Evolutionary conservation across 2,888 invertebrate genomes (phyloP).

Genomic region (Drosophila differens): DNA sequence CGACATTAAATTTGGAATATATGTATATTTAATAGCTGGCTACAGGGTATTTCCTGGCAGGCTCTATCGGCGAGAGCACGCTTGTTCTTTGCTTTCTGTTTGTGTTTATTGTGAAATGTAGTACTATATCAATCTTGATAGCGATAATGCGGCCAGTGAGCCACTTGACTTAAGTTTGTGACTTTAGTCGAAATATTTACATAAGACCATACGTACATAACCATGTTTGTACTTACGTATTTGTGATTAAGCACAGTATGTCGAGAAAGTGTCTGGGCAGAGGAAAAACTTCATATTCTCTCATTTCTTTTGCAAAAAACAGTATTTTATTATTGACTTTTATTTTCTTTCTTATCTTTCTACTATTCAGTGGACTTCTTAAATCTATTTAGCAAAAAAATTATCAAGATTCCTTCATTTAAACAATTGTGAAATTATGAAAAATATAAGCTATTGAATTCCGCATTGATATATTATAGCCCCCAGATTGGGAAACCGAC

Average conservation of each 20-base stretch:
- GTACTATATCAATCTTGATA: conserved; percentile 61
- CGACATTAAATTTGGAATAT: not conserved
- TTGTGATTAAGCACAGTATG: not conserved
- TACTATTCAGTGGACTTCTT: too few species aligned
- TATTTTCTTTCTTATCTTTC: too few species aligned
- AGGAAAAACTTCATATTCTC: too few species aligned
- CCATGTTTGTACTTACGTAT: not conserved
- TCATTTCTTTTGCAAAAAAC: too few species aligned
- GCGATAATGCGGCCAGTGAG: conserved; percentile 40
- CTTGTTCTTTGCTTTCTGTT: conserved; percentile 2
- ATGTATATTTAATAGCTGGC: not conserved
- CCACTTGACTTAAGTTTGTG: conserved; percentile 46
- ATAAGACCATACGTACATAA: not conserved
- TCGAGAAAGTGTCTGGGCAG: not conserved
- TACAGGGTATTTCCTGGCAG: not conserved
- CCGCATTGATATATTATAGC: too few species aligned
- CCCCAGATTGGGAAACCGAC: too few species aligned
- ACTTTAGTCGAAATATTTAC: conserved; percentile 30
- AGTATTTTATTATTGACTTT: too few species aligned
- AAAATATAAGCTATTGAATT: too few species aligned
- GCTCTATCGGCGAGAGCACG: not conserved
- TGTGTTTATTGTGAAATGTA: conserved; percentile 32
- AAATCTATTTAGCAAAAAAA: too few species aligned
- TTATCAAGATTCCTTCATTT: too few species aligned
- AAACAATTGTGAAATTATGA: too few species aligned